phyloP scores from a whole-genome alignment of 2,113 vertebrate species.

The Natator depressus region DNA sequence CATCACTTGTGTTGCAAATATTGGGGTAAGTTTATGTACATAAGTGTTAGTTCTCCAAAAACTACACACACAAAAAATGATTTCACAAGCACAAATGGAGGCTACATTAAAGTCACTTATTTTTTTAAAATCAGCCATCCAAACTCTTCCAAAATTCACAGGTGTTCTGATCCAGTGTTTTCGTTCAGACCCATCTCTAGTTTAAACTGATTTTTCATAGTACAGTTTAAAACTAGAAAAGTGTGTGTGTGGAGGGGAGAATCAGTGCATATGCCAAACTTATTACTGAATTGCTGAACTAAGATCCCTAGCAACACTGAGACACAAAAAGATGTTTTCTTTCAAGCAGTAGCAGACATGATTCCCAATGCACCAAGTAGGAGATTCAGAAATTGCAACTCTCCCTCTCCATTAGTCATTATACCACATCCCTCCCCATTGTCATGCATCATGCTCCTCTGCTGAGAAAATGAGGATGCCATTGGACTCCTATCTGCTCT shows the following conservation, averaged over 20 bases:
- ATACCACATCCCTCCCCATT: background rate
- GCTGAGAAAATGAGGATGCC: constrained; percentile 1
- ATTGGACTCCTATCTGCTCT: constrained; percentile 27
- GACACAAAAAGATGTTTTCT: background rate
- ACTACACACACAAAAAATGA: background rate
- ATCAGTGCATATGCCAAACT: background rate
- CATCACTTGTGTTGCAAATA: too few relatives aligned
- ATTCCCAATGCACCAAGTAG: background rate
- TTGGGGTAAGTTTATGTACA: background rate
- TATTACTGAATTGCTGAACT: background rate
- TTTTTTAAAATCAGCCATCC: background rate
- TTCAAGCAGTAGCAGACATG: background rate
- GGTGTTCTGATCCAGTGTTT: background rate
- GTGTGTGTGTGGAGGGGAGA: too few relatives aligned
- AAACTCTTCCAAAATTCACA: background rate
- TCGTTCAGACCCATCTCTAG: background rate
- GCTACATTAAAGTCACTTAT: background rate
- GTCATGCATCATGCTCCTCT: background rate
- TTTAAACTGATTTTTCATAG: background rate
- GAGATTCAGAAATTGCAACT: background rate
- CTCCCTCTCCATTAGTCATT: background rate
- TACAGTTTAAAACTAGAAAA: background rate
- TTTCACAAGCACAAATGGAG: background rate
- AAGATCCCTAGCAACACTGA: background rate
- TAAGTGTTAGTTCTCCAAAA: background rate